Evolutionary conservation across 2,797 vertebrate genomes (phyloP), one percentile per base, ranked within the genome.

Genomic region (Emydoidea blandingii): DNA sequence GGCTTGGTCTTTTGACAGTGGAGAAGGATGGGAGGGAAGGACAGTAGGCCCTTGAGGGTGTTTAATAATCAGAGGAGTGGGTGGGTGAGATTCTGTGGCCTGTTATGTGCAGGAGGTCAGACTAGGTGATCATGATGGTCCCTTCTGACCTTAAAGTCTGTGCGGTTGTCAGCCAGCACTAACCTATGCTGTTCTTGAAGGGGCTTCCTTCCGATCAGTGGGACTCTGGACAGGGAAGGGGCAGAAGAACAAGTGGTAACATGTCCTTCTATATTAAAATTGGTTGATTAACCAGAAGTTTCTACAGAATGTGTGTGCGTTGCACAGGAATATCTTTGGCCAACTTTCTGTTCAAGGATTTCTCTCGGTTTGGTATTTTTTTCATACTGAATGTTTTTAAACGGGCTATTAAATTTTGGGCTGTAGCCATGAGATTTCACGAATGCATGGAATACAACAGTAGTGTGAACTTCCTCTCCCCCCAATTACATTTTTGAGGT

Each of bases 1-100:
- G 72, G 34, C 29, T 44, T 52, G 62, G 83, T 15, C 0, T 0
- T 79, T 52, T 65, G 50, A 16, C 0, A 6, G 3, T 14, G 65
- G 68, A 82, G 41, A 86, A 89, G 34, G 53, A 49, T 49, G 34
- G 62, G 41, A 89, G 62, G 62, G 80, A 72, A 65, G 41, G 80
- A 56, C 23, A 31, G 86, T 14, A 7, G 50, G 19, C 12, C 14
- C 50, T 81, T 68, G 56, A 8, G 78, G n/a, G 8, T 44, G 1
- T 16, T 6, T 47, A 27, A 1, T 31, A 44, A 53, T 54, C 34
- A 19, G 1, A 9, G 34, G 62, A 65, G 34, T 10, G 34, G 18
- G 62, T 37, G 62, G 16, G 34, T 65, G 62, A 65, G 18, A 16
- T 21, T 65, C 62, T 19, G 34, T 65, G 62, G 34, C 34, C 34